A percentile compares a stretch with the other conserved stretches of the same genome.
Evolutionary conservation across 2,797 vertebrate species (phyloP).

Genomic region (Podarcis lilfordi): DNA sequence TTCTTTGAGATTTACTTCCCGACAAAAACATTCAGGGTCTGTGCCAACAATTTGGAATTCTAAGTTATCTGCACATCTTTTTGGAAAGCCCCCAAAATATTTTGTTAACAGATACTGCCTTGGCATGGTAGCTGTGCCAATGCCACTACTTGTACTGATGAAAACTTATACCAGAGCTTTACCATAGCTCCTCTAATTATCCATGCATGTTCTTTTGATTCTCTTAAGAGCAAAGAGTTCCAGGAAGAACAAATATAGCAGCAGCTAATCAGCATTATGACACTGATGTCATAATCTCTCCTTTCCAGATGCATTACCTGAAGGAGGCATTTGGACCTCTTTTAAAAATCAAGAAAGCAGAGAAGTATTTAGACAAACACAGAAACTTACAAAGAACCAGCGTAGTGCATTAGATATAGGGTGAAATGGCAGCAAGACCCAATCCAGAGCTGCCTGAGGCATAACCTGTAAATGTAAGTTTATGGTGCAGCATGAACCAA

Average conservation of each 20-base stretch:
- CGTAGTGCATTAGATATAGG: neutral
- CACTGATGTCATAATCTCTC: neutral
- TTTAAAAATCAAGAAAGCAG: neutral
- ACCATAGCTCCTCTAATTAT: slow-evolving; percentile 19
- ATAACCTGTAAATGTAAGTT: neutral
- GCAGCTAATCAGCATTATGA: slow-evolving; percentile 15
- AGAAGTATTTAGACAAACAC: neutral
- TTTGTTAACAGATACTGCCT: neutral
- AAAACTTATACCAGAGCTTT: neutral
- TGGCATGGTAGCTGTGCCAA: neutral
- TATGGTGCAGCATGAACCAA: neutral
- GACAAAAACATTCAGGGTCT: neutral
- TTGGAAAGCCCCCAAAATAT: neutral
- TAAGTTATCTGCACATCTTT: neutral
- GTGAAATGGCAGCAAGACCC: neutral
- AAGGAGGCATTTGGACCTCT: neutral
- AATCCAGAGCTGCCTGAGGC: neutral
- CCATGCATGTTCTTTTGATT: neutral
- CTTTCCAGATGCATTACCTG: slow-evolving; percentile 29
- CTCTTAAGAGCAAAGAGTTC: slow-evolving; percentile 22
- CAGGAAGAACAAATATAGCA: slow-evolving; percentile 14
- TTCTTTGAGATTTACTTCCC: neutral
- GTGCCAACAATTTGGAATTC: neutral
- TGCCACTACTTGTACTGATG: neutral
- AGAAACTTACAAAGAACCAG: neutral